Evolutionary conservation across 2,797 vertebrate genomes (phyloP).

Genomic region (Malacoraja senta): DNA sequence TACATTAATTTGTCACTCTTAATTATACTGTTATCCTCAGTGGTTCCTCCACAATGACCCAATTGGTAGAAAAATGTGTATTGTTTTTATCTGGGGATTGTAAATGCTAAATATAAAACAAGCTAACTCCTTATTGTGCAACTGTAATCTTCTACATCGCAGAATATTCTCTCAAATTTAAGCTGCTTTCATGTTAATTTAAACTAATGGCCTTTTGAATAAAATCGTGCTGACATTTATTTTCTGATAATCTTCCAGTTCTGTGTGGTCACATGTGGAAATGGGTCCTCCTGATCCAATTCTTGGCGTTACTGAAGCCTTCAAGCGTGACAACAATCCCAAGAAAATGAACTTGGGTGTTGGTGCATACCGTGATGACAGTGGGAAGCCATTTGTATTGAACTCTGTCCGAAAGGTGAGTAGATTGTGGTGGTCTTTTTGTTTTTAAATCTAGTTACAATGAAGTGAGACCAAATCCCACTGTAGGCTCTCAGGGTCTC

Average conservation of each 20-base stretch:
- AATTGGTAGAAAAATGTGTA: neutral
- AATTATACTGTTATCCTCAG: neutral
- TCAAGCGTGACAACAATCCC: conserved; percentile 80
- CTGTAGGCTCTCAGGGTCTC: neutral
- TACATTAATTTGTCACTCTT: neutral
- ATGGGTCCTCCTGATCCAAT: conserved; percentile 98
- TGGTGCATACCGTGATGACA: conserved; percentile 90
- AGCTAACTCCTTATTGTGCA: neutral
- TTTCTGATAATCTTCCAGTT: conserved; percentile 60
- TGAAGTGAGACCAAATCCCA: neutral
- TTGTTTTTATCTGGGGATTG: neutral
- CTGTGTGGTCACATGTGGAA: conserved; percentile 91
- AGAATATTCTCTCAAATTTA: neutral
- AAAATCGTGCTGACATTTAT: neutral
- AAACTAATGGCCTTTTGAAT: neutral
- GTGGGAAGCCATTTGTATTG: conserved; percentile 86
- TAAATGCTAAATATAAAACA: neutral
- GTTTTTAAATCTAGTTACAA: neutral
- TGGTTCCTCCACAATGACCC: neutral
- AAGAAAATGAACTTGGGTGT: conserved; percentile 99
- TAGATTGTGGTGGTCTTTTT: neutral
- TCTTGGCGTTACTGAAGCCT: conserved; percentile 90
- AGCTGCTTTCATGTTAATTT: neutral
- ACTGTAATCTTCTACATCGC: neutral
- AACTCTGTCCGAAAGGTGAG: conserved; percentile 85